These are phyloP conservation scores for Scaptodrosophila latifasciaeformis DNA, from an alignment of 2,888 invertebrate species.

Conservation along the genomic window DNA sequence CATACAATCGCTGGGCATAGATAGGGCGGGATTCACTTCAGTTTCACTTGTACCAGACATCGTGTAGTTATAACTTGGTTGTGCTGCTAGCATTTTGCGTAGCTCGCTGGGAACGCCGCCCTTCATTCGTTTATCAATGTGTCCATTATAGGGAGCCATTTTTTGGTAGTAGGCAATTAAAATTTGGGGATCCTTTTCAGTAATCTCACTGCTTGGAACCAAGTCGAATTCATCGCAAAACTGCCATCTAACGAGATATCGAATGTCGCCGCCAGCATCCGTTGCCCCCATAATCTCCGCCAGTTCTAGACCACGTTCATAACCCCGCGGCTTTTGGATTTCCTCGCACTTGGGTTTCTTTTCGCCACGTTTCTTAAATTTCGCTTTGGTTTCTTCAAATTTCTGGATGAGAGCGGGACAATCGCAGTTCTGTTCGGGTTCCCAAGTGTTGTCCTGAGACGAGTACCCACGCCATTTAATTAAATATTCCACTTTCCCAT, in stretches of 20 bases:
- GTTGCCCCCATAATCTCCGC: conserved; percentile 94
- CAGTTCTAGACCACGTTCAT: conserved; percentile 86
- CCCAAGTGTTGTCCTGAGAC: conserved; percentile 95
- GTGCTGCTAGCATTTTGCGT: conserved; percentile 46
- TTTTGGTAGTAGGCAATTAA: conserved; percentile 81
- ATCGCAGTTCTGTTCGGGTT: conserved; percentile 93
- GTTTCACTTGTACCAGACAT: conserved; percentile 12
- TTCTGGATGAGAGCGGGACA: conserved; percentile 91
- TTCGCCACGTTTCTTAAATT: conserved; percentile 76
- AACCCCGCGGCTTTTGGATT: conserved; percentile 82
- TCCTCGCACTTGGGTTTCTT: conserved; percentile 77
- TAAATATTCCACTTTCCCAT: conserved; percentile 83
- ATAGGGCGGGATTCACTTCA: conserved; percentile 16
- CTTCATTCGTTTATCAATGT: conserved; percentile 65
- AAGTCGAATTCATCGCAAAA: conserved; percentile 81
- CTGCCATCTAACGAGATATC: conserved; percentile 94
- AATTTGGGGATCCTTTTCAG: conserved; percentile 79
- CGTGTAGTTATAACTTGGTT: conserved; percentile 31
- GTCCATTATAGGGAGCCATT: conserved; percentile 72
- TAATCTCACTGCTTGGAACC: conserved; percentile 79
- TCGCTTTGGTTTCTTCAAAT: conserved; percentile 84
- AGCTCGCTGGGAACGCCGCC: conserved; percentile 71
- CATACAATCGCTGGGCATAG: conserved; percentile 20
- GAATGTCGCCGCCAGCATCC: conserved; percentile 89
- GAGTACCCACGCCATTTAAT: conserved; percentile 88